These are phyloP conservation scores for Macrochelys suwanniensis DNA, from an alignment of 2,797 vertebrate genomes.

Conservation along the genomic window DNA sequence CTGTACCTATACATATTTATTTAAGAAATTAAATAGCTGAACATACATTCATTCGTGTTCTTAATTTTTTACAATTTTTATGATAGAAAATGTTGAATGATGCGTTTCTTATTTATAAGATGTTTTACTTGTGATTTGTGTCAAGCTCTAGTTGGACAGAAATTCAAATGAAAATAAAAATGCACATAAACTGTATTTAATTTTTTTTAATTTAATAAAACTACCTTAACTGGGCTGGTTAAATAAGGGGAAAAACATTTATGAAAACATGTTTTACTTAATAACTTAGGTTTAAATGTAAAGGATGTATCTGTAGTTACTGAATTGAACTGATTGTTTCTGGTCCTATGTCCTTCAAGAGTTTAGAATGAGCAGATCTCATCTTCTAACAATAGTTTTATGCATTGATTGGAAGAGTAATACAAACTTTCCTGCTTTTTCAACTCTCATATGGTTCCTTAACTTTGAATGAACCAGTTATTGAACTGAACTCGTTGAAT, in stretches of 20 bases:
- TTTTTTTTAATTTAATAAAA: neutral
- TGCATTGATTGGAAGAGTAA: neutral
- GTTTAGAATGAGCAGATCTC: neutral
- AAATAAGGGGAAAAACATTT: neutral
- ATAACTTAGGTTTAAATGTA: neutral
- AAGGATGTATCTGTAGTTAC: neutral
- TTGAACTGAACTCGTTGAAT: neutral
- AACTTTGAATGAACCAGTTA: neutral
- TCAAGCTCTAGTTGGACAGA: neutral
- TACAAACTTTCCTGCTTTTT: neutral
- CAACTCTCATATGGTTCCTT: neutral
- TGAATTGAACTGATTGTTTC: neutral
- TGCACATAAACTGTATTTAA: neutral
- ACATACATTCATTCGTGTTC: neutral
- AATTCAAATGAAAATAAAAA: neutral
- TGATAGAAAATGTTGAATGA: neutral
- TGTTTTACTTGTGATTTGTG: neutral
- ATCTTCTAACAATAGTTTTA: neutral
- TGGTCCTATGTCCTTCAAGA: neutral
- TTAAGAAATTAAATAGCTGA: neutral
- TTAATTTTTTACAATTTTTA: neutral
- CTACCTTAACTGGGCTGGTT: neutral
- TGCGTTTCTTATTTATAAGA: neutral
- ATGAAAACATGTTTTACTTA: neutral
- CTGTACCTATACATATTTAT: neutral